Conservation (phyloP, 1,140 invertebrate genomes). For the Zaprionus taronus region DNA sequence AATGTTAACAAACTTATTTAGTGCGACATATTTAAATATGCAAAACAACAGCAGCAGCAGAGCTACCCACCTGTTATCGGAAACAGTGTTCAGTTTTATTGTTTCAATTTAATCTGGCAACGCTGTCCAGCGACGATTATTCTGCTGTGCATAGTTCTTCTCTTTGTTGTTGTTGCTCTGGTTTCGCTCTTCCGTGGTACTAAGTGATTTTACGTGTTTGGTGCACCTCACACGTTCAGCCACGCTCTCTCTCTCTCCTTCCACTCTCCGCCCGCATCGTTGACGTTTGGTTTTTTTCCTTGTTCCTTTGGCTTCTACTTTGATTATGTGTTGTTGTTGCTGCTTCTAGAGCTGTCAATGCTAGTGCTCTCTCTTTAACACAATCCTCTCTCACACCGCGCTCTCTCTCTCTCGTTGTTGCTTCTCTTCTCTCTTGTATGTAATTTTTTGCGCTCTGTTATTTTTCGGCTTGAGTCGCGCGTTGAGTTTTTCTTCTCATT, state of each 20-base stretch:
- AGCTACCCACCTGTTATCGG: conserved; percentile 47
- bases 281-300: conserved; percentile 46
- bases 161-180: conserved; percentile 42
- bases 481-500: conserved; percentile 74
- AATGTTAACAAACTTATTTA: conserved; percentile 9
- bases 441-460: conserved; percentile 67
- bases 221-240: conserved; percentile 73
- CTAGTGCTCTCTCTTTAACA: background rate
- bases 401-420: conserved; percentile 23
- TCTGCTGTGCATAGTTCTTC: conserved; percentile 11
- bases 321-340: conserved; percentile 1
- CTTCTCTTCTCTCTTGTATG: conserved; percentile 47
- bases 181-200: conserved; percentile 52
- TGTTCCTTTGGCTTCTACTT: conserved; percentile 23
- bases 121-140: conserved; percentile 24
- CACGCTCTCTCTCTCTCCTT: conserved; percentile 6
- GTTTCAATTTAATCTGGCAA: conserved; percentile 54
- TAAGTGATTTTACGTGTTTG: conserved; percentile 84
- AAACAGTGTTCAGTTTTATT: conserved; percentile 31
- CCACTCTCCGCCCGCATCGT: conserved; percentile 25
- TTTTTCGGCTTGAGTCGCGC: conserved; percentile 69
- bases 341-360: conserved; percentile 1
- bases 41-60: conserved; percentile 15
- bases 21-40: conserved; percentile 5
- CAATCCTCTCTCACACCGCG: conserved; percentile 11